A percentile compares a stretch with the other conserved stretches of the same genome.
phyloP scores from a whole-genome alignment of 1,140 invertebrate species.

The Drosophila chauvacae region DNA sequence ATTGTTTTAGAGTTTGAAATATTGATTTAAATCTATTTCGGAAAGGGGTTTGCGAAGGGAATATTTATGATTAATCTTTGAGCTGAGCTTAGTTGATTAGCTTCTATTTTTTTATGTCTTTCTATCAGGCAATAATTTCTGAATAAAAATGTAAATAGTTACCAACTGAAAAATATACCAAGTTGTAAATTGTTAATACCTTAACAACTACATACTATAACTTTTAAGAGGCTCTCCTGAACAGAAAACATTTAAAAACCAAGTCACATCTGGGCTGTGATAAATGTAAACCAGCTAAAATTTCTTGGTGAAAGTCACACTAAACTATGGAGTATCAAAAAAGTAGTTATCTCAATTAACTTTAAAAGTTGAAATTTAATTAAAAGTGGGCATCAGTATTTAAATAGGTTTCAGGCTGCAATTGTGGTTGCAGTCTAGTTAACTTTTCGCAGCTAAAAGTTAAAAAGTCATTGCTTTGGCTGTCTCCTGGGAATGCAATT shows the following conservation, averaged over 20 bases:
- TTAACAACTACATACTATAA: rapidly evolving
- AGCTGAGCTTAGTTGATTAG: too few species aligned
- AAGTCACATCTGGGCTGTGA: background rate
- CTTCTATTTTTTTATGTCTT: background rate
- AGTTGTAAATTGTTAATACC: background rate
- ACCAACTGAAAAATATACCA: background rate
- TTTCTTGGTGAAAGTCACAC: background rate
- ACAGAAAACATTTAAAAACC: background rate
- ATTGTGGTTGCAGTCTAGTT: background rate
- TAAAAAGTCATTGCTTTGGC: background rate
- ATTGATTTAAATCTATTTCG: background rate
- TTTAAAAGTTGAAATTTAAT: background rate
- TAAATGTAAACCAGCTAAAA: background rate
- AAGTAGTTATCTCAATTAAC: background rate
- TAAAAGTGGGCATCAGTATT: background rate
- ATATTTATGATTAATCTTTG: background rate
- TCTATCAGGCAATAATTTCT: too few species aligned
- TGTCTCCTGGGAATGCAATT: conserved; percentile 4
- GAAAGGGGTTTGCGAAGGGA: background rate
- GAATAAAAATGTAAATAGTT: background rate
- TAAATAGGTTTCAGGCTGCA: background rate
- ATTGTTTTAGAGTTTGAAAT: background rate
- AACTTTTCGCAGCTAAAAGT: background rate
- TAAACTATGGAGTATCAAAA: background rate
- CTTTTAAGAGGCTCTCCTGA: background rate